A percentile compares a stretch with the other conserved stretches of the same genome.
These are phyloP conservation scores for Hypselothyrea guttata DNA, from an alignment of 2,888 invertebrate species.

Conservation along the genomic window DNA sequence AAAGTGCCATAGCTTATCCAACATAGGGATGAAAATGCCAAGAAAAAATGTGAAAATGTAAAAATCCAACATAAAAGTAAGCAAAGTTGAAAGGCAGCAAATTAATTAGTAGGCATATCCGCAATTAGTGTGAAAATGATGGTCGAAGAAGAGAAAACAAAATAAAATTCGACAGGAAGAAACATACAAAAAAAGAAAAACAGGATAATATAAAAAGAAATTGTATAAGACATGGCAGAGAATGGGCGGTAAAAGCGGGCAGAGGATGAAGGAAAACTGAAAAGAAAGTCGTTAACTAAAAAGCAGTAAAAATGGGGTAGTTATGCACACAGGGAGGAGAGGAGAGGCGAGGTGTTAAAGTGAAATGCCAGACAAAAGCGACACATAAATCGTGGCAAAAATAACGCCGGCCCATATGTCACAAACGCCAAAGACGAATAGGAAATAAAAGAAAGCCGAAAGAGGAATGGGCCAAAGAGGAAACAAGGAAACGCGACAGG, in stretches of 20 bases:
- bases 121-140: conserved; percentile 77
- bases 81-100: conserved; percentile 37
- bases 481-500: conserved; percentile 57
- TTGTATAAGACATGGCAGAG: conserved; percentile 42
- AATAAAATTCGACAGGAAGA: conserved; percentile 35
- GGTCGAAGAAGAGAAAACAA: conserved; percentile 38
- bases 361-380: conserved; percentile 52
- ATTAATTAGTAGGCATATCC: conserved; percentile 72
- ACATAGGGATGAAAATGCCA: conserved; percentile 46
- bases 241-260: conserved; percentile 1
- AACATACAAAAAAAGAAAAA: conserved; percentile 21
- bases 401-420: conserved; percentile 72
- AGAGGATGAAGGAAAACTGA: conserved; percentile 10
- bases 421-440: conserved; percentile 30
- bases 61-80: conserved; percentile 22
- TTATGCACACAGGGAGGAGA: conserved; percentile 8
- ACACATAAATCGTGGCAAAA: conserved; percentile 68
- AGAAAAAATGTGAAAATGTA: background rate
- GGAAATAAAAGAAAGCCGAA: too few relatives aligned
- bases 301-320: conserved; percentile 62
- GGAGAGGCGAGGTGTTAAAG: conserved; percentile 52
- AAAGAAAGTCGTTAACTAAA: conserved; percentile 68
- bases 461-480: too few relatives aligned
- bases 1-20: background rate
- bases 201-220: conserved; percentile 14